These are phyloP conservation scores for Peromyscus eremicus DNA, from an alignment of 2,797 vertebrate species.

Conservation along the genomic window DNA sequence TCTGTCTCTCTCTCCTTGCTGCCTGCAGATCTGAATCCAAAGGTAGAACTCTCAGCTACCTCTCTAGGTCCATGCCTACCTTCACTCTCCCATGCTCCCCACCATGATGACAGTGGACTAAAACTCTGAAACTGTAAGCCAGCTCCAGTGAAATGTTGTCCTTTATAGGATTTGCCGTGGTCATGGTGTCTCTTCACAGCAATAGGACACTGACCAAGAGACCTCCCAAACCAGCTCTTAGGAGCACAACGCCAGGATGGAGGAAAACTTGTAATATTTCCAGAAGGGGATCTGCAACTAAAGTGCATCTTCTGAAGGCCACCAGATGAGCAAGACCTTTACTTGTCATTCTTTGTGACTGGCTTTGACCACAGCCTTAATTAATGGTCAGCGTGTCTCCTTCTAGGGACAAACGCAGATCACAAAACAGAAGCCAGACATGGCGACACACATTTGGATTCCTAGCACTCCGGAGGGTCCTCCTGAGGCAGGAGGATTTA, in stretches of 20 bases:
- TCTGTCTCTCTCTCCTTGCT: not conserved
- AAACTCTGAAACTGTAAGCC: not conserved
- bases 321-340: not conserved
- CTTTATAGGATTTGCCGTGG: not conserved
- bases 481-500: not conserved
- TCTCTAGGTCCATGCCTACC: not conserved
- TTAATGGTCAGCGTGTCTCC: not conserved
- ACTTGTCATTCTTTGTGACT: not conserved
- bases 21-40: not conserved
- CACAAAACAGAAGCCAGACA: not conserved
- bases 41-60: not conserved
- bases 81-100: not conserved
- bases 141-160: not conserved
- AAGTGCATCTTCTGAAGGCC: not conserved
- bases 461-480: not conserved
- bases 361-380: not conserved
- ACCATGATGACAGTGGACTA: not conserved
- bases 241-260: not conserved
- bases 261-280: conserved; percentile 12
- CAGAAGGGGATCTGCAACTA: not conserved
- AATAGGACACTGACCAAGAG: not conserved
- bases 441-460: not conserved
- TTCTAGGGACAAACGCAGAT: not conserved
- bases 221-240: conserved; percentile 15
- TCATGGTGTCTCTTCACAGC: not conserved